Evolutionary conservation across 2,888 invertebrate species (phyloP), one percentile per base, ranked within the genome.

Genomic region (Tipula vernalis): DNA sequence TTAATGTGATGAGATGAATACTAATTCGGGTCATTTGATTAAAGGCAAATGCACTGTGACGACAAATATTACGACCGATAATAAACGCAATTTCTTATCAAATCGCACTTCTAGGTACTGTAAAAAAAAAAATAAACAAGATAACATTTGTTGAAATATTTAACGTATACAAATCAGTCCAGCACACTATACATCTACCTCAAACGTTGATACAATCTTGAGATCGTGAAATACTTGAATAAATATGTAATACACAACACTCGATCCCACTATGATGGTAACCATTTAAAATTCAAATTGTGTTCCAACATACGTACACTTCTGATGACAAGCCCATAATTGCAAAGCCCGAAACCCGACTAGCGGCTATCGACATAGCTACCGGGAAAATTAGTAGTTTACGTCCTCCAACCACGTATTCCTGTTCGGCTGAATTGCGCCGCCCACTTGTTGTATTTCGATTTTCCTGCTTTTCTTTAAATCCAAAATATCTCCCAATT

Each of bases 311-410:
- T 3, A 36, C 83, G 12, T 83, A 83, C 12, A 36, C 83, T 83
- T 83, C 83, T 12, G 83, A 36, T 13, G 83, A 13, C 15, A 13
- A 13, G 2, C 83, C 83, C 13, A 83, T 13, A n/a, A 83, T 36
- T 5, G 83, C 94, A 88, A 95, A 95, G 0, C 95, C 95, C 89
- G 95, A 95, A 6, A 57, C 15, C 15, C 15, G 5, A 57, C 51
- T 57, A 28, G 96, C 96, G 87, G 96, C 94, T 13, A 97, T 92
- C 0, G 96, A 96, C 93, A 96, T 93, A 51, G 95, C 93, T 86
- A 96, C 94, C 0, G 96, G 96, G 89, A 96, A 92, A 0, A 94
- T 94, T 88, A 94, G 93, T 95, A 96, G 95, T 88, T 94, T 94
- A 89, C 96, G 92, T 86, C 95, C 95, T 3, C 96, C 96, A 86